Percentiles rank a stretch among this genome's conserved stretches.
Evolutionary conservation across 2,797 vertebrate species (phyloP).

Genomic region (Sebastes paucispinis): DNA sequence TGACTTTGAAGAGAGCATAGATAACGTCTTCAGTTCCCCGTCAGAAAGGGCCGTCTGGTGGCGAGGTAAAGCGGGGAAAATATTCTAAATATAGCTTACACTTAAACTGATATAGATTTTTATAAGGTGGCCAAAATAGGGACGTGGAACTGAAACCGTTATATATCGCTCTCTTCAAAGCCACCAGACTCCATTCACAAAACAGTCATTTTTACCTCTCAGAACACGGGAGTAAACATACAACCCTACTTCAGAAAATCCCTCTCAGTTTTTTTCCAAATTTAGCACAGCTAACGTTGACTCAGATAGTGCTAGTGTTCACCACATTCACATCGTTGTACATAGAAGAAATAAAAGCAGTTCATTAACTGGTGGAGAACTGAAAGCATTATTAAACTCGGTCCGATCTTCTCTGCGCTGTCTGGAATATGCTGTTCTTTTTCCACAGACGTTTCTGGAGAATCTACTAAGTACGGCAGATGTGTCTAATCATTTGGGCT

Average conservation of each 20-base stretch:
- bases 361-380: background rate
- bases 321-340: too few relatives aligned
- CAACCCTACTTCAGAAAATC: too few relatives aligned
- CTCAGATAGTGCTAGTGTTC: too few relatives aligned
- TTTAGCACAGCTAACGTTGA: too few relatives aligned
- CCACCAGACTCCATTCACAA: background rate
- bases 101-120: too few relatives aligned
- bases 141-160: background rate
- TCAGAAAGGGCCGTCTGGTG: too few relatives aligned
- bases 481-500: conserved; percentile 56
- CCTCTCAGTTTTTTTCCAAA: too few relatives aligned
- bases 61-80: background rate
- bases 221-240: background rate
- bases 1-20: background rate
- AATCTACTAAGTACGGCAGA: conserved; percentile 44
- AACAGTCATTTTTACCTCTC: background rate
- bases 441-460: conserved; percentile 24
- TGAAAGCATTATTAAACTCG: background rate
- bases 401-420: background rate
- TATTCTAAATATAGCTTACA: background rate
- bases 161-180: background rate
- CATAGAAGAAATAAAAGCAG: background rate
- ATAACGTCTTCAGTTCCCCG: too few relatives aligned
- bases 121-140: rapidly evolving
- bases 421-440: background rate